phyloP scores from a whole-genome alignment of 2,797 vertebrate genomes.

The Parauchenoglanis punctatus region DNA sequence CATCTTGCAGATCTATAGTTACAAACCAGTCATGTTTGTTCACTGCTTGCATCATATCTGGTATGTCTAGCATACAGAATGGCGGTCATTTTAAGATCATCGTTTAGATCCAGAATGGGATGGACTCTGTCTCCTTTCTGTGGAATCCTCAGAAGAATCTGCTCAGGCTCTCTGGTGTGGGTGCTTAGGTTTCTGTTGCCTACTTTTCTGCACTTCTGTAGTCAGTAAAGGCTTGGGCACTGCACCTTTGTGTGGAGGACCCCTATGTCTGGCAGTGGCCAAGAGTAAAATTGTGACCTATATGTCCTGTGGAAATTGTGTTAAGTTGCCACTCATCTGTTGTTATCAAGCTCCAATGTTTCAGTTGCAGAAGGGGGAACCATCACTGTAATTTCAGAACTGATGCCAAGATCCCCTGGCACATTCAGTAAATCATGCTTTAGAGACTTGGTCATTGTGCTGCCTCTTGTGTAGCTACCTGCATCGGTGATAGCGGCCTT shows the following conservation, averaged over 20 bases:
- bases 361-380: not conserved
- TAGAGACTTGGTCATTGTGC: conserved; percentile 1
- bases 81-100: not conserved
- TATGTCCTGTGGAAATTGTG: not conserved
- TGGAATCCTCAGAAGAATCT: not conserved
- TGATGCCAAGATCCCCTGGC: not conserved
- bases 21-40: not conserved
- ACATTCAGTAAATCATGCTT: conserved; percentile 5
- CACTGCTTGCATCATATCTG: not conserved
- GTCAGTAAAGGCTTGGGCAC: not conserved
- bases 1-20: not conserved
- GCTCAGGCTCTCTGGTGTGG: not conserved
- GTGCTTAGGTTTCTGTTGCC: not conserved
- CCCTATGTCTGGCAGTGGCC: not conserved
- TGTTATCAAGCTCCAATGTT: not conserved
- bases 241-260: not conserved
- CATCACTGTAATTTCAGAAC: not conserved
- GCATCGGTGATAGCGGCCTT: not conserved
- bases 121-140: not conserved
- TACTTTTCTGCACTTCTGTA: not conserved
- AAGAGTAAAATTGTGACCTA: not conserved
- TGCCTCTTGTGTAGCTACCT: conserved; percentile 14
- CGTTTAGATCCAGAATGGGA: not conserved
- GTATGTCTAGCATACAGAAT: not conserved
- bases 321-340: not conserved